Conservation (phyloP, 2,888 invertebrate species). For the Coremacera marginata region DNA sequence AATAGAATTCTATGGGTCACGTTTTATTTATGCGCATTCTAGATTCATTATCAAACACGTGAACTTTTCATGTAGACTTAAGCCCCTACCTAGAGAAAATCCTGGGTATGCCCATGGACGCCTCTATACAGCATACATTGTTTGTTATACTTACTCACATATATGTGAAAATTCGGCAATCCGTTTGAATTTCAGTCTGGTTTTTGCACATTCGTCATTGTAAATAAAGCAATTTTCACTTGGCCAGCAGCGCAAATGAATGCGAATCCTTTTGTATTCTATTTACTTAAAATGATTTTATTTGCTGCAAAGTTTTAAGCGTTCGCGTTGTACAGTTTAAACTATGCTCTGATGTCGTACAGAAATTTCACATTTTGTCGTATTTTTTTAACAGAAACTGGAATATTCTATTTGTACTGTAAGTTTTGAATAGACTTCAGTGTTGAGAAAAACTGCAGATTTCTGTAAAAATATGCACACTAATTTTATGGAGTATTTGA, state of each 20-base stretch:
- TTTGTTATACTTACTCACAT: conserved; percentile 31
- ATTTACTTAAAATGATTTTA: conserved; percentile 48
- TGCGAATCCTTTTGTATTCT: conserved; percentile 44
- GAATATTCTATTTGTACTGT: neutral
- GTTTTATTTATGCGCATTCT: too few species aligned
- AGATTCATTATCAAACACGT: too few species aligned
- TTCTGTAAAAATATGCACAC: too few species aligned
- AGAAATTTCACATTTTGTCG: neutral
- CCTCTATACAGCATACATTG: neutral
- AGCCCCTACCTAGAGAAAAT: too few species aligned
- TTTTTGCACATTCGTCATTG: conserved; percentile 24
- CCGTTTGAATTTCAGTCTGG: neutral
- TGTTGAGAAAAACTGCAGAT: too few species aligned
- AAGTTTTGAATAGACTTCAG: too few species aligned
- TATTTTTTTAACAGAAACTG: neutral
- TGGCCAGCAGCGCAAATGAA: neutral
- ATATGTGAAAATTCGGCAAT: conserved; percentile 32
- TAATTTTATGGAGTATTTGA: too few species aligned
- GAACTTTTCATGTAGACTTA: too few species aligned
- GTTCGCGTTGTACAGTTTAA: neutral
- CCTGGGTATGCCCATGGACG: too few species aligned
- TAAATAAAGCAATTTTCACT: conserved; percentile 43
- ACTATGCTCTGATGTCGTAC: neutral
- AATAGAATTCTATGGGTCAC: too few species aligned
- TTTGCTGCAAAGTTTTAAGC: conserved; percentile 45